Conservation (phyloP, 2,797 vertebrate genomes). For the Hydrophis major region DNA sequence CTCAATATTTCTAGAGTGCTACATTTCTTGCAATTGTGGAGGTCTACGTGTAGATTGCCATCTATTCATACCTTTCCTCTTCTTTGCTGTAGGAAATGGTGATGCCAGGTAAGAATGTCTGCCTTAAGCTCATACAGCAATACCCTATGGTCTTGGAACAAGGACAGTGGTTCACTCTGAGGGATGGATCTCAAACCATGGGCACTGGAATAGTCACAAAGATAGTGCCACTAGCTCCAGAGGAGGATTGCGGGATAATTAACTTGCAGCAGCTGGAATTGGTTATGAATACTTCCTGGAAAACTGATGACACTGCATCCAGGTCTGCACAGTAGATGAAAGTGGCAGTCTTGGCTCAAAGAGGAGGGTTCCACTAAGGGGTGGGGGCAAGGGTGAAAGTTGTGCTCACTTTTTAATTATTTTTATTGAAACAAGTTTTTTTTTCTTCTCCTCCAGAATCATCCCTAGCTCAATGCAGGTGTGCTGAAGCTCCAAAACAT, state of each 20-base stretch:
- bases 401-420: no score
- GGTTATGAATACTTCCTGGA: not conserved
- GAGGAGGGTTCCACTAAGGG: not conserved
- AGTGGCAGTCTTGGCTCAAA: slow-evolving; percentile 38
- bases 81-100: slow-evolving; percentile 79
- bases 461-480: not conserved
- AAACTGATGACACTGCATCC: not conserved
- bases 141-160: slow-evolving; percentile 88
- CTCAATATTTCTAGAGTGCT: not conserved
- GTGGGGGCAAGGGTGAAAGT: not conserved
- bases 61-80: not conserved
- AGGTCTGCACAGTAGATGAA: not conserved
- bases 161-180: slow-evolving; percentile 87
- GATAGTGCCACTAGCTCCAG: slow-evolving; percentile 62
- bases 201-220: slow-evolving; percentile 88
- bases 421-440: no score
- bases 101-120: slow-evolving; percentile 88
- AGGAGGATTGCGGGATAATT: slow-evolving; percentile 52
- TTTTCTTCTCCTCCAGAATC: not conserved
- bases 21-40: not conserved
- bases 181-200: slow-evolving; percentile 86
- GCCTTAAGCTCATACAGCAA: slow-evolving; percentile 75
- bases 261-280: not conserved
- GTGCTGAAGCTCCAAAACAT: not conserved
- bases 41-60: not conserved